Conservation (phyloP, 2,888 invertebrate species). For the Keiferia lycopersicella region DNA sequence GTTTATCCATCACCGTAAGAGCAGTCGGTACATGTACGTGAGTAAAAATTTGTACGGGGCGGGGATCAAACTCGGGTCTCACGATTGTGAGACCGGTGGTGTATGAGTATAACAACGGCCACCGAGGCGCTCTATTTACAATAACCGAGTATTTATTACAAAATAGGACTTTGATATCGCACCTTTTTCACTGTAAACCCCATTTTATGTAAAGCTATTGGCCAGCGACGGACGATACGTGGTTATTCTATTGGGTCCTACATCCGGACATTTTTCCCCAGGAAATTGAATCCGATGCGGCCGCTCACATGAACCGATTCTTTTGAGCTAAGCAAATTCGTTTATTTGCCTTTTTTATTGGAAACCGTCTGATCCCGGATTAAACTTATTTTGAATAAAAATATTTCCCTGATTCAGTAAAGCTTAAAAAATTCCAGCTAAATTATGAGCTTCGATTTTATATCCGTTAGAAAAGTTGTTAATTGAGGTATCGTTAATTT, state of each 20-base stretch:
- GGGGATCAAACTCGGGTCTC: no score
- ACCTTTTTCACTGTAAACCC: slow-evolving; percentile 20
- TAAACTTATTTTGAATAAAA: slow-evolving; percentile 13
- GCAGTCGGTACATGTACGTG: no score
- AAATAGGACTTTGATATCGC: background rate
- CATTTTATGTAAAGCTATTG: slow-evolving; percentile 50
- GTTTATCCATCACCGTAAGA: no score
- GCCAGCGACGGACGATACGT: slow-evolving; percentile 42
- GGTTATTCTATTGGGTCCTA: slow-evolving; percentile 48
- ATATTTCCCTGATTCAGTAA: background rate
- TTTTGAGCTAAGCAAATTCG: slow-evolving; percentile 38
- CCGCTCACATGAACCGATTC: slow-evolving; percentile 41
- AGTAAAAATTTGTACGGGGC: no score
- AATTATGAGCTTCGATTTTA: background rate
- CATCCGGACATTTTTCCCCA: slow-evolving; percentile 55
- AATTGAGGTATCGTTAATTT: background rate
- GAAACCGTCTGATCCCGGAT: slow-evolving; percentile 17
- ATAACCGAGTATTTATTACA: background rate
- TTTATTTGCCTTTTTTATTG: slow-evolving; percentile 36
- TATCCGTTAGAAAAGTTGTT: background rate
- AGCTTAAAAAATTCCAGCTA: slow-evolving; percentile 6
- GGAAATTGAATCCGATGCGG: slow-evolving; percentile 65
- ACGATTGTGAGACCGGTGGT: no score
- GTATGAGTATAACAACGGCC: no score
- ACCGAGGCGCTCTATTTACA: no score